Percentiles rank a stretch among this genome's conserved stretches.
These are phyloP conservation scores for Heteromurus nitidus DNA, from an alignment of 2,888 invertebrate genomes.

Conservation along the genomic window DNA sequence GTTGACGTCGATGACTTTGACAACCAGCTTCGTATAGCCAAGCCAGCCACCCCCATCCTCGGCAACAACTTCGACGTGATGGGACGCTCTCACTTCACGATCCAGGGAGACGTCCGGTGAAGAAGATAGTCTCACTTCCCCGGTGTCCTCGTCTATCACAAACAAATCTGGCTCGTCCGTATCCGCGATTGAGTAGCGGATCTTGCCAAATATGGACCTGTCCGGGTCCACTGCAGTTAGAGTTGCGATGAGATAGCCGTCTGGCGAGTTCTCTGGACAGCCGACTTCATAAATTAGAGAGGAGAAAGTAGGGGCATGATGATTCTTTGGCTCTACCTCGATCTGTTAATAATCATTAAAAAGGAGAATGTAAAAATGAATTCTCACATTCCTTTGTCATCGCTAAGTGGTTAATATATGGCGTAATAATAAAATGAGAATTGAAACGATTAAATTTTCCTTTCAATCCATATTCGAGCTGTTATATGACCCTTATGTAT, in stretches of 20 bases:
- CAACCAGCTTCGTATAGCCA: conserved; percentile 85
- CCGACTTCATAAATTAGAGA: conserved; percentile 86
- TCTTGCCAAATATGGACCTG: conserved; percentile 81
- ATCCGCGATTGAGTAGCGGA: conserved; percentile 84
- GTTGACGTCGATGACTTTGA: conserved; percentile 88
- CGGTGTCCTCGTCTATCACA: conserved; percentile 76
- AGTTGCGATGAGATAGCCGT: conserved; percentile 85
- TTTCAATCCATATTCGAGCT: no score
- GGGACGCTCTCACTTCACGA: conserved; percentile 71
- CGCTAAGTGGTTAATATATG: no score
- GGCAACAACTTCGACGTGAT: conserved; percentile 80
- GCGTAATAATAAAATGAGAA: no score
- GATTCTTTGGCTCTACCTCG: conserved; percentile 86
- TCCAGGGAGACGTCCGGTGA: conserved; percentile 71
- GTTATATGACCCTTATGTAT: no score
- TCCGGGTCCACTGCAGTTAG: conserved; percentile 89
- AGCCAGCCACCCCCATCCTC: conserved; percentile 88
- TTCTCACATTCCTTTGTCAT: neutral
- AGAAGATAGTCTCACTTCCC: conserved; percentile 73
- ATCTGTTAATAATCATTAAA: conserved; percentile 60
- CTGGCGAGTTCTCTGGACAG: conserved; percentile 86
- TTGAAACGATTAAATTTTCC: no score
- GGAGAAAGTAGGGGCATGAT: conserved; percentile 86
- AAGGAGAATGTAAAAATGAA: conserved; percentile 9
- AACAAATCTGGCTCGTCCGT: conserved; percentile 75